Conservation (phyloP, 2,888 invertebrate genomes). For the Synergus japonicus region DNA sequence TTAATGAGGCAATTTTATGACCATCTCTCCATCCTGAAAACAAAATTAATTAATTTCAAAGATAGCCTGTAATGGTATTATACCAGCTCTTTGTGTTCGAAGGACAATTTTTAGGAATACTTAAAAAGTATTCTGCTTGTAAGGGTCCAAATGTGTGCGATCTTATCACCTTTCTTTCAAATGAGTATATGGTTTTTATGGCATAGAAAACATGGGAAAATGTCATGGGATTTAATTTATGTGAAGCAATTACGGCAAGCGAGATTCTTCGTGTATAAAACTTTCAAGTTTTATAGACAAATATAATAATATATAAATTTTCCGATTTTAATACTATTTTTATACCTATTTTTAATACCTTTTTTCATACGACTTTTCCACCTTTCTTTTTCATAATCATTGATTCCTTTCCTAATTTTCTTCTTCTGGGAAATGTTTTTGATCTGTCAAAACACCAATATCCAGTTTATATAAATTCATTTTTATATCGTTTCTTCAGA, state of each 20-base stretch:
- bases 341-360: no score
- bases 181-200: not conserved
- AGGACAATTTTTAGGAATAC: not conserved
- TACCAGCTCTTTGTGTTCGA: slow-evolving; percentile 26
- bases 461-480: no score
- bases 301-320: not conserved
- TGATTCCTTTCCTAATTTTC: no score
- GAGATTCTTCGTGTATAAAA: not conserved
- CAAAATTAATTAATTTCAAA: slow-evolving; percentile 64
- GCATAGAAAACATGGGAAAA: not conserved
- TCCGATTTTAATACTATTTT: no score
- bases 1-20: slow-evolving; percentile 69
- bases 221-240: not conserved
- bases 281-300: not conserved
- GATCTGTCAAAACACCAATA: no score
- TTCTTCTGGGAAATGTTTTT: no score
- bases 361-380: no score
- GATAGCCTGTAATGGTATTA: slow-evolving; percentile 18
- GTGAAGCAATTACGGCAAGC: not conserved
- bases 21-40: slow-evolving; percentile 58
- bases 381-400: no score
- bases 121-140: not conserved
- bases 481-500: not conserved
- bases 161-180: not conserved
- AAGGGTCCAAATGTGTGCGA: not conserved